Percentiles rank a stretch among this genome's conserved stretches.
Evolutionary conservation across 1,140 invertebrate genomes (phyloP).

Genomic region (Meteorus sp.): DNA sequence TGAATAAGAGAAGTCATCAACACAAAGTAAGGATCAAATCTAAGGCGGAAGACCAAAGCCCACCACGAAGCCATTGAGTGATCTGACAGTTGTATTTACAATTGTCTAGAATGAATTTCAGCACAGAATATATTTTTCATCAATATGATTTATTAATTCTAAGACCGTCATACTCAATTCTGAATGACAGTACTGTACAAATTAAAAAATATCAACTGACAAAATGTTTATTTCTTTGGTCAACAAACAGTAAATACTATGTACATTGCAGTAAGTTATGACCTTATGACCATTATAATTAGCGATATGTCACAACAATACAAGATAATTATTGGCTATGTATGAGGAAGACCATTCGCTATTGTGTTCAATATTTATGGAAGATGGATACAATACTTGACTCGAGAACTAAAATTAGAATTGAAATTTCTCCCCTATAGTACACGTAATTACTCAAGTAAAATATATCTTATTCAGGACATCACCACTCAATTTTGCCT

Average conservation of each 20-base stretch:
- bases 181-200: too few relatives aligned
- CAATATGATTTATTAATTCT: too few relatives aligned
- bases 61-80: too few relatives aligned
- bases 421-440: background rate
- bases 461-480: background rate
- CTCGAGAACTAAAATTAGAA: conserved; percentile 7
- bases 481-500: too few relatives aligned
- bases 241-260: conserved; percentile 20
- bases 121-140: too few relatives aligned
- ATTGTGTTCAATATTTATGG: background rate
- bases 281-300: conserved; percentile 10
- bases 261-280: conserved; percentile 21
- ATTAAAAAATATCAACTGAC: conserved; percentile 6
- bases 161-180: too few relatives aligned
- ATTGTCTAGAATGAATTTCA: too few relatives aligned
- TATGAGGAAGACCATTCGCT: conserved; percentile 3
- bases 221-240: conserved; percentile 25
- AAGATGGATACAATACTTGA: conserved; percentile 19
- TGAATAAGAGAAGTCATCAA: too few relatives aligned
- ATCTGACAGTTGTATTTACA: too few relatives aligned
- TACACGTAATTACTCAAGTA: background rate
- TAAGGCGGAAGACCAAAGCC: too few relatives aligned
- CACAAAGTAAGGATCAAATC: too few relatives aligned
- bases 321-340: background rate
- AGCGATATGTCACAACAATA: conserved; percentile 22